Percentiles rank a stretch among this genome's conserved stretches.
These are phyloP conservation scores for Leptinotarsa peninsularis DNA, from an alignment of 2,888 invertebrate genomes.

Conservation along the genomic window DNA sequence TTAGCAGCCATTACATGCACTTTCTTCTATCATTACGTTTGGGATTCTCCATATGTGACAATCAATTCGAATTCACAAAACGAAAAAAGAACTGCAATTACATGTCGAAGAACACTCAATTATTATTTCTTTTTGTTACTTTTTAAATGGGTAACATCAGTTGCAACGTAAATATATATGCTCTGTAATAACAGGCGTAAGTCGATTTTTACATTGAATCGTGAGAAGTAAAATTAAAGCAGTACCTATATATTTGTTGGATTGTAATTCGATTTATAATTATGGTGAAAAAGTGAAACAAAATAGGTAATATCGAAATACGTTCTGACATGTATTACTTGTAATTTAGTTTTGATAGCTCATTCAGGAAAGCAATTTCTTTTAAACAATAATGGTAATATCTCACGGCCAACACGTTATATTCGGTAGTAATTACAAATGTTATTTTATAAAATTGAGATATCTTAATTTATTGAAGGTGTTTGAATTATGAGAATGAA, in stretches of 20 bases:
- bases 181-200: conserved; percentile 4
- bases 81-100: conserved; percentile 2
- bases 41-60: conserved; percentile 13
- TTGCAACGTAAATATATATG: conserved; percentile 8
- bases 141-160: conserved; percentile 3
- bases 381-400: background rate
- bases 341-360: conserved; percentile 1
- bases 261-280: conserved; percentile 4
- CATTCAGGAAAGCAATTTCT: background rate
- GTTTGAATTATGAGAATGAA: no score
- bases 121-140: conserved; percentile 9
- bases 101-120: conserved; percentile 8
- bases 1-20: background rate
- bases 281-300: background rate
- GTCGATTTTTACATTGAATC: conserved; percentile 2
- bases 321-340: background rate
- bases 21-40: conserved; percentile 1
- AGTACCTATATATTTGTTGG: background rate
- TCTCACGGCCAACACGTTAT: background rate
- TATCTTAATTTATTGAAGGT: no score
- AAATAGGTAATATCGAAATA: conserved; percentile 7
- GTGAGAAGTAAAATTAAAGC: conserved; percentile 3
- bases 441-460: no score
- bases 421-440: background rate
- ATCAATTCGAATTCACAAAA: background rate